A percentile compares a stretch with the other conserved stretches of the same genome.
Conservation (phyloP, 2,797 vertebrate genomes). For the Botia almorhae region DNA sequence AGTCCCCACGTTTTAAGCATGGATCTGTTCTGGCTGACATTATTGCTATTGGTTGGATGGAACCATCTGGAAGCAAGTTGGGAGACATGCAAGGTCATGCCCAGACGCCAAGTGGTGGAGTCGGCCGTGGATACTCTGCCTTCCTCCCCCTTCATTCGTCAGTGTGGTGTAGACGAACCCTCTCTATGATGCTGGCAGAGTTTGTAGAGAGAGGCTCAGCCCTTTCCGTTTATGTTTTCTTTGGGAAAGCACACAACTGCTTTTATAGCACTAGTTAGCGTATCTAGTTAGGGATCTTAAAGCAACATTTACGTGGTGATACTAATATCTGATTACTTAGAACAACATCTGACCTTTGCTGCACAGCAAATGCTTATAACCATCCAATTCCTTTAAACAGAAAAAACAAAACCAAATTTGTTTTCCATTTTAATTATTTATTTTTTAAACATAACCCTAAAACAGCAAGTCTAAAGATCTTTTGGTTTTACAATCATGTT, state of each 20-base stretch:
- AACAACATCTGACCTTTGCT: too few species aligned
- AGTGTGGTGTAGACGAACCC: not conserved
- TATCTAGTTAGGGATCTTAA: too few species aligned
- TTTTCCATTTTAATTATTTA: too few species aligned
- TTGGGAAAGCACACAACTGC: not conserved
- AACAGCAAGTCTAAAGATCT: not conserved
- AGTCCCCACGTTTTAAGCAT: conserved; percentile 18
- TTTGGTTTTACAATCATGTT: too few species aligned
- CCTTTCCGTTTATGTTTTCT: conserved; percentile 5
- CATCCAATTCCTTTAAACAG: too few species aligned
- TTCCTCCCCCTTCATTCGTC: conserved; percentile 18
- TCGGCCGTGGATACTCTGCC: conserved; percentile 8
- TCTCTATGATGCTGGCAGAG: conserved; percentile 22
- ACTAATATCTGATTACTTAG: too few species aligned
- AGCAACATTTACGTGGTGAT: too few species aligned
- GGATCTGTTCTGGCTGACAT: conserved; percentile 11
- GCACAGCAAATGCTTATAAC: too few species aligned
- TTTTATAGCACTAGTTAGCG: not conserved
- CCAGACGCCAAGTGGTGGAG: conserved; percentile 23
- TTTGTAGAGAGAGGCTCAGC: not conserved
- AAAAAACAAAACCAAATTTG: not conserved
- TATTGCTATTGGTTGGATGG: conserved; percentile 35
- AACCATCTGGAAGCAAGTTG: conserved; percentile 55
- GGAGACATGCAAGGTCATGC: conserved; percentile 53
- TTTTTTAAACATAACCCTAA: not conserved